A percentile compares a stretch with the other conserved stretches of the same genome.
phyloP scores from a whole-genome alignment of 2,113 vertebrate species.

The Puffinus mauretanicus region DNA sequence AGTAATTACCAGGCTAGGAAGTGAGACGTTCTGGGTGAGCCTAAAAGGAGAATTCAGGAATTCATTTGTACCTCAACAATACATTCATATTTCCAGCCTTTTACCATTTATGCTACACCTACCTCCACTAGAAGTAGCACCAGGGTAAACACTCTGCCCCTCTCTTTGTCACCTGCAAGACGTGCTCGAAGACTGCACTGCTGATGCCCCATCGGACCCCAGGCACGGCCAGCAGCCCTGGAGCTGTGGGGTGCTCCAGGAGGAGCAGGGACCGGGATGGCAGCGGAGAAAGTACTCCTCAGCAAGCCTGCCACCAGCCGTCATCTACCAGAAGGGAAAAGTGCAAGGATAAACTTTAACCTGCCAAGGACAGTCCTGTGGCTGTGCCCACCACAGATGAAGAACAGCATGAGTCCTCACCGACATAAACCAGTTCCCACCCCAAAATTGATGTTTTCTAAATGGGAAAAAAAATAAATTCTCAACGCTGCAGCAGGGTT shows the following conservation, averaged over 20 bases:
- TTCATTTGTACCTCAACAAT: neutral
- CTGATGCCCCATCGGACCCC: neutral
- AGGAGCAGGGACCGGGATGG: neutral
- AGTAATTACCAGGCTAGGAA: conserved; percentile 34
- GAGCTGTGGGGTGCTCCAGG: neutral
- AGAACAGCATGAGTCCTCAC: neutral
- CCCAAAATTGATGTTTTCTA: neutral
- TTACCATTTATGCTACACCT: neutral
- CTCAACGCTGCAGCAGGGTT: neutral
- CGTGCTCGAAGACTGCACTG: rapidly evolving
- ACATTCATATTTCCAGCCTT: neutral
- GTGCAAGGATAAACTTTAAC: neutral
- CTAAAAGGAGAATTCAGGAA: neutral
- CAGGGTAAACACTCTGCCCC: neutral
- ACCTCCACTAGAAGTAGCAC: neutral
- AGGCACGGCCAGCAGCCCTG: neutral
- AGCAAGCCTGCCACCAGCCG: neutral
- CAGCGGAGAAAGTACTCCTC: neutral
- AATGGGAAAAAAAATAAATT: neutral
- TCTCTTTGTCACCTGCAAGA: neutral
- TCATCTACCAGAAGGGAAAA: neutral
- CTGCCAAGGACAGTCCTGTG: neutral
- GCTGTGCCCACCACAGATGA: neutral
- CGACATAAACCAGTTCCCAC: neutral
- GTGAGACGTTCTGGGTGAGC: neutral